Evolutionary conservation across 2,797 vertebrate species (phyloP).

Genomic region (Poeciliopsis presidionis): DNA sequence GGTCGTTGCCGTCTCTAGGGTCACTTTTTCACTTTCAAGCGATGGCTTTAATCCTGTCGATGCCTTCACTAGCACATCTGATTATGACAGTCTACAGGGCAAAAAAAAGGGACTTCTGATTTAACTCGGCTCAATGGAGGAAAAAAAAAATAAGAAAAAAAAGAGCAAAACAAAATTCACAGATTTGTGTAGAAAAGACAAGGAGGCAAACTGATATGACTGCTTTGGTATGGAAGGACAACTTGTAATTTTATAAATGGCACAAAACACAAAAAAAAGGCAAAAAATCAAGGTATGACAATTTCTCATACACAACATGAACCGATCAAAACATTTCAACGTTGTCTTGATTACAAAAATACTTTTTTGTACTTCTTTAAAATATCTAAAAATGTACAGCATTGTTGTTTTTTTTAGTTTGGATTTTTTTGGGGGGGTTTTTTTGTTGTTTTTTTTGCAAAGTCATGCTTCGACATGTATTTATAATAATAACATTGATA

Average conservation of each 20-base stretch:
- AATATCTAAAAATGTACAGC: constrained; percentile 86
- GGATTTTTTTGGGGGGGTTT: constrained; percentile 45
- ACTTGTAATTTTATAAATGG: constrained; percentile 45
- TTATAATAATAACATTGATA: constrained; percentile 80
- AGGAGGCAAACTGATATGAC: constrained; percentile 47
- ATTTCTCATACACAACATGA: constrained; percentile 57
- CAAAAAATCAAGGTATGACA: constrained; percentile 34
- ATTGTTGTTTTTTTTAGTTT: constrained; percentile 56
- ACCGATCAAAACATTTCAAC: constrained; percentile 74
- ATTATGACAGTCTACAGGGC: constrained; percentile 37
- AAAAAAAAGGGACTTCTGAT: constrained; percentile 24
- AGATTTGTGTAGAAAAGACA: constrained; percentile 39
- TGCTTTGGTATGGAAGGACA: constrained; percentile 67
- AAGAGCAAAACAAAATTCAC: constrained; percentile 36
- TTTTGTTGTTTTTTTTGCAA: constrained; percentile 72
- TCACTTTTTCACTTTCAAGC: constrained; percentile 39
- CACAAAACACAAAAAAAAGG: constrained; percentile 32
- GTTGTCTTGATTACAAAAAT: constrained; percentile 85
- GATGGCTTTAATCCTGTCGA: constrained; percentile 60
- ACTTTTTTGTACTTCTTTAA: constrained; percentile 83
- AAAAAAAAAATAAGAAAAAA: background rate
- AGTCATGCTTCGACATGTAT: constrained; percentile 81
- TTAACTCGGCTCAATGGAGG: constrained; percentile 11
- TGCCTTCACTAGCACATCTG: constrained; percentile 43
- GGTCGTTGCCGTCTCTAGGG: constrained; percentile 44